Conservation (phyloP, 2,888 invertebrate genomes). For the Encarsia formosa region DNA sequence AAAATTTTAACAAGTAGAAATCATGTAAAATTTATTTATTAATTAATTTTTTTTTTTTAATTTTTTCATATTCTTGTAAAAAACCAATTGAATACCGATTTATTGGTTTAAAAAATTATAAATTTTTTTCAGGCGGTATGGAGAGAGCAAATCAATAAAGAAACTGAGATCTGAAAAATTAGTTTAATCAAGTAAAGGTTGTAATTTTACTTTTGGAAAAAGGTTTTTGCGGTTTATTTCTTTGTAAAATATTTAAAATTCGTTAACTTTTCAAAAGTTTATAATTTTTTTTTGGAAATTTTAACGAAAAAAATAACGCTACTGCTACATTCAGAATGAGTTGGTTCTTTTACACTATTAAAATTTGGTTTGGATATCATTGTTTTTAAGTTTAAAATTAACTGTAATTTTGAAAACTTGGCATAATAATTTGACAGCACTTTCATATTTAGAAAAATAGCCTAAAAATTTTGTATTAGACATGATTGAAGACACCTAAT, state of each 20-base stretch:
- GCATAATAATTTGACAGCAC: too few species aligned
- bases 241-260: constrained; percentile 10
- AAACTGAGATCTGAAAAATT: constrained; percentile 24
- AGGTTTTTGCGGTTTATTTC: constrained; percentile 15
- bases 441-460: too few species aligned
- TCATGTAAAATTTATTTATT: background rate
- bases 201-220: constrained; percentile 25
- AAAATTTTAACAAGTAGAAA: background rate
- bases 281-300: constrained; percentile 9
- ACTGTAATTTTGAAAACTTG: too few species aligned
- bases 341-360: background rate
- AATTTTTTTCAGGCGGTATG: constrained; percentile 24
- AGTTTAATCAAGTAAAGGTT: constrained; percentile 23
- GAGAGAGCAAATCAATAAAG: constrained; percentile 24
- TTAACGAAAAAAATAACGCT: background rate
- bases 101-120: constrained; percentile 14
- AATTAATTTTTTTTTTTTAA: background rate
- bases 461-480: too few species aligned
- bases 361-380: background rate
- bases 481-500: too few species aligned
- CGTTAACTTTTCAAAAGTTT: constrained; percentile 11
- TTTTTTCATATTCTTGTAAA: constrained; percentile 1
- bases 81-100: constrained; percentile 3
- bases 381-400: background rate
- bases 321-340: background rate